phyloP scores from a whole-genome alignment of 53 echinoderm and acorn worm genomes.

The Echinometra lucunter region DNA sequence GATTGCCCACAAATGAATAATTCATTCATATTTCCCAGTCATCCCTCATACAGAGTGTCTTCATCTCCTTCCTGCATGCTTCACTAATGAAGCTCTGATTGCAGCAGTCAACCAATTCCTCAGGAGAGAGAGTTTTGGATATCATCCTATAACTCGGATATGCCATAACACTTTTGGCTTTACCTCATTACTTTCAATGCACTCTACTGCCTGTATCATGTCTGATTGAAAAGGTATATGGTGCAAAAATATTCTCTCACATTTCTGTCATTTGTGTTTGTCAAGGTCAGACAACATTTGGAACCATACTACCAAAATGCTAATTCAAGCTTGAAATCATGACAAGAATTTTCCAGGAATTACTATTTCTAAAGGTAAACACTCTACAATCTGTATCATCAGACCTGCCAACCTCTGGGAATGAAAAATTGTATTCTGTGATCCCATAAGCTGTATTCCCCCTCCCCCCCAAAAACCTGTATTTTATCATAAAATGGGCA shows the following conservation, averaged over 20 bases:
- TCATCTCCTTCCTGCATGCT: background rate
- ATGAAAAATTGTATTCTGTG: no score
- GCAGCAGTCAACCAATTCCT: background rate
- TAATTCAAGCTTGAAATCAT: background rate
- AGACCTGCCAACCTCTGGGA: no score
- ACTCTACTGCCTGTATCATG: background rate
- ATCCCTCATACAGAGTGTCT: background rate
- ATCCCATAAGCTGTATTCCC: no score
- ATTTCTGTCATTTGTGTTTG: background rate
- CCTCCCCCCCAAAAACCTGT: no score
- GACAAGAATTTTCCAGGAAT: background rate
- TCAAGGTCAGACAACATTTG: background rate
- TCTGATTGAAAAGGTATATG: background rate
- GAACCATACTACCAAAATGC: background rate
- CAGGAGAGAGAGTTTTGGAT: background rate
- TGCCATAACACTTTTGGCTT: slow-evolving; percentile 23
- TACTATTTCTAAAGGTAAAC: background rate
- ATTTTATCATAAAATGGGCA: no score
- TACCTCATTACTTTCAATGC: slow-evolving; percentile 36
- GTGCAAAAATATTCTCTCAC: background rate
- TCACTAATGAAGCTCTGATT: slow-evolving; percentile 21
- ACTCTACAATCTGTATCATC: no score
- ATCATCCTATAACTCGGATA: background rate
- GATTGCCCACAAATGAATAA: slow-evolving; percentile 60
- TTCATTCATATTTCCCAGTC: slow-evolving; percentile 52